phyloP scores from a whole-genome alignment of 2,113 vertebrate genomes.

The Falco punctatus region DNA sequence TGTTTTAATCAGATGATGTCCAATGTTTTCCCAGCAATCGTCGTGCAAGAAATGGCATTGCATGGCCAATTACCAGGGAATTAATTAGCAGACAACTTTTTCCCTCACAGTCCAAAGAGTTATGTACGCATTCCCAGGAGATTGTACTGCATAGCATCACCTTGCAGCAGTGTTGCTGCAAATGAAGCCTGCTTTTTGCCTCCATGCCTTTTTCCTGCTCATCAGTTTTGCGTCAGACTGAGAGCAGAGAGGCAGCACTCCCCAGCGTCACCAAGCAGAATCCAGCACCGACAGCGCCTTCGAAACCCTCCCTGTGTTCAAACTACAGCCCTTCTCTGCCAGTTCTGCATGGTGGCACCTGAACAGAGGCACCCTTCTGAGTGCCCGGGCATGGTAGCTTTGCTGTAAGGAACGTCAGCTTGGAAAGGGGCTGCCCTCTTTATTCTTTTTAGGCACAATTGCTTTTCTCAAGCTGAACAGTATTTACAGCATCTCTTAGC shows the following conservation, averaged over 20 bases:
- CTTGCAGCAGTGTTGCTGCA: background rate
- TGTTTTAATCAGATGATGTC: background rate
- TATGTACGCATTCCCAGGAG: background rate
- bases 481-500: background rate
- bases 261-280: background rate
- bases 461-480: background rate
- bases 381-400: background rate
- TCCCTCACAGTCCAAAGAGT: background rate
- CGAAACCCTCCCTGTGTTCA: background rate
- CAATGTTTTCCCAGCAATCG: background rate
- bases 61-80: background rate
- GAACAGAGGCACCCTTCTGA: background rate
- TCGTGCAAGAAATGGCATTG: background rate
- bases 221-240: background rate
- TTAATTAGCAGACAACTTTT: background rate
- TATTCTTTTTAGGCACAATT: background rate
- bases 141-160: background rate
- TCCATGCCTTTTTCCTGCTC: background rate
- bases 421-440: background rate
- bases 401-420: background rate
- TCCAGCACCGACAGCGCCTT: background rate
- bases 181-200: background rate
- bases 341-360: background rate
- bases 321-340: accelerated
- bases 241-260: background rate